Conservation (phyloP, 2,888 invertebrate genomes). For the Escarpia spicata region DNA sequence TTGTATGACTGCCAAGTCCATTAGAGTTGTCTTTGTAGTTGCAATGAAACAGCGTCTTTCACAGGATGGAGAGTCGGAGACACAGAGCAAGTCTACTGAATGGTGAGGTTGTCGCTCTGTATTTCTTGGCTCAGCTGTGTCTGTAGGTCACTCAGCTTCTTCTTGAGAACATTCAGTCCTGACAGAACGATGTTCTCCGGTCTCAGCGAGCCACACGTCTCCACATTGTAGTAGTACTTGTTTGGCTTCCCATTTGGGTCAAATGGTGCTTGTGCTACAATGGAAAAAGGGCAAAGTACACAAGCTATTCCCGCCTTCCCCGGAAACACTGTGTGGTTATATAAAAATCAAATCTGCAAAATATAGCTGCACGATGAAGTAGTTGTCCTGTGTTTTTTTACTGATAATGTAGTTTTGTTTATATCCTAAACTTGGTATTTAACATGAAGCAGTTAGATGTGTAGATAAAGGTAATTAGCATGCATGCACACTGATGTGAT, state of each 20-base stretch:
- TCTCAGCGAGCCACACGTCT: constrained; percentile 91
- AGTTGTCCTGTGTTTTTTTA: neutral
- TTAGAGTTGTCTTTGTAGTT: too few species aligned
- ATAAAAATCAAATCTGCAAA: neutral
- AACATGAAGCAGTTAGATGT: neutral
- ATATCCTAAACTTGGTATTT: neutral
- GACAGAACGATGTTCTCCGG: constrained; percentile 97
- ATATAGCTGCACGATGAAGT: neutral
- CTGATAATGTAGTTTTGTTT: neutral
- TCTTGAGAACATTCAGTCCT: constrained; percentile 92
- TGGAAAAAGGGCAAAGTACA: neutral
- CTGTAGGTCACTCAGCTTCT: constrained; percentile 94
- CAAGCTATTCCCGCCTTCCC: neutral
- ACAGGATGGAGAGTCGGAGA: neutral
- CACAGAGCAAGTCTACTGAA: constrained; percentile 36
- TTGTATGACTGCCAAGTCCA: too few species aligned
- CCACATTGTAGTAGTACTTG: constrained; percentile 96
- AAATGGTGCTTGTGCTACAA: constrained; percentile 86
- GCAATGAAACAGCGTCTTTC: too few species aligned
- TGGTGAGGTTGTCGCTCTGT: constrained; percentile 57
- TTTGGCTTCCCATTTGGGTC: constrained; percentile 95
- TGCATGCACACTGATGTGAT: too few species aligned
- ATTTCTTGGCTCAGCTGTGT: constrained; percentile 69
- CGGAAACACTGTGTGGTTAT: too few species aligned
- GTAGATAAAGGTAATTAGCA: neutral